A percentile compares a stretch with the other conserved stretches of the same genome.
Conservation (phyloP, 2,888 invertebrate species). For the Acanthosoma haemorrhoidale region DNA sequence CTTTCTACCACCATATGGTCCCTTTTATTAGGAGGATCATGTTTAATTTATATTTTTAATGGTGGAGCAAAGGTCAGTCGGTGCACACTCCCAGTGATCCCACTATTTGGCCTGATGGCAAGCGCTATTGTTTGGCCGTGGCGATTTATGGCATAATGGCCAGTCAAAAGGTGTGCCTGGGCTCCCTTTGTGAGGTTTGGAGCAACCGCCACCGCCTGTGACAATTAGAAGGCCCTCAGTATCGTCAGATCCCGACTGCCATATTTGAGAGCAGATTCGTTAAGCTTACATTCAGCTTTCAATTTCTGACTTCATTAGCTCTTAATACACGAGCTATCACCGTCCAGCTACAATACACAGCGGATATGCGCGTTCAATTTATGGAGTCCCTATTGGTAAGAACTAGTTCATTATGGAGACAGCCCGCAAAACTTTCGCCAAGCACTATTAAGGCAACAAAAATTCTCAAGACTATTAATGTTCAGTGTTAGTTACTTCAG, state of each 20-base stretch:
- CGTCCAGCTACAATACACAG: not conserved
- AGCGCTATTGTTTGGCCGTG: not conserved
- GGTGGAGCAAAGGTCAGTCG: not conserved
- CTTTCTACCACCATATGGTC: slow-evolving; percentile 10
- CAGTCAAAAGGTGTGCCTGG: not conserved
- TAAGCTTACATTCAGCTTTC: not conserved
- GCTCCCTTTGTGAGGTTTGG: no score
- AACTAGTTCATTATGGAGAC: no score
- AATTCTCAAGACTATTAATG: no score
- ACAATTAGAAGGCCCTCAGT: no score
- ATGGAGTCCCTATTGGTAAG: not conserved
- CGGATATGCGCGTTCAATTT: not conserved
- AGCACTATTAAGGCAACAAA: no score
- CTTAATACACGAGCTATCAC: not conserved
- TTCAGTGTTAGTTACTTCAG: no score
- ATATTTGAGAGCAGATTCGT: not conserved
- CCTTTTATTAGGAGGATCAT: slow-evolving; percentile 6
- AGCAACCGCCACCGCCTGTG: no score
- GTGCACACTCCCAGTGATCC: no score
- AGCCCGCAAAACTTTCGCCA: no score
- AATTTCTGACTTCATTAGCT: not conserved
- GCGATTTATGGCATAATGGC: not conserved
- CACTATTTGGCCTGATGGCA: not conserved
- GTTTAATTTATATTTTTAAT: not conserved
- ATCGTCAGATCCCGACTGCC: no score